A percentile compares a stretch with the other conserved stretches of the same genome.
Conservation (phyloP, 2,888 invertebrate genomes). For the Mythimna loreyi region DNA sequence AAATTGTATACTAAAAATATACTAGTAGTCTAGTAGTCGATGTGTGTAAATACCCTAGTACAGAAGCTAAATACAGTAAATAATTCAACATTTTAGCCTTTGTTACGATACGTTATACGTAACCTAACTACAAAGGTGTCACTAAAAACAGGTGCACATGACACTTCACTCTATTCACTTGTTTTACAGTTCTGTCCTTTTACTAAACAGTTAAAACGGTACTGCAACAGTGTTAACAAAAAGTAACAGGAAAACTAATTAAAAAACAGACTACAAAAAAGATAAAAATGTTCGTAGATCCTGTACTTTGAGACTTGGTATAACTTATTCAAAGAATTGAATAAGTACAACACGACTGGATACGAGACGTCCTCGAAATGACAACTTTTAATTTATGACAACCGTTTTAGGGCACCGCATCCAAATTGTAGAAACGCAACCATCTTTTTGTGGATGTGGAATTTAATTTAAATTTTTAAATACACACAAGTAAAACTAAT, state of each 20-base stretch:
- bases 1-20: too few relatives aligned
- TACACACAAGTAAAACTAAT: background rate
- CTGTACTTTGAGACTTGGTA: constrained; percentile 13
- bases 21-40: background rate
- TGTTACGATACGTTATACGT: background rate
- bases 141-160: constrained; percentile 15
- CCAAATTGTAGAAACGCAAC: constrained; percentile 21
- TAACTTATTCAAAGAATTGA: constrained; percentile 37
- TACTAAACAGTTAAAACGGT: constrained; percentile 24
- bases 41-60: background rate
- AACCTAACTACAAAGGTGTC: constrained; percentile 1
- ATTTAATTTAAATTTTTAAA: constrained; percentile 29
- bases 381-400: constrained; percentile 38
- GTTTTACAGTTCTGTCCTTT: constrained; percentile 45
- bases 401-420: constrained; percentile 20
- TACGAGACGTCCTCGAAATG: constrained; percentile 24
- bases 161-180: constrained; percentile 23
- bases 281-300: constrained; percentile 25
- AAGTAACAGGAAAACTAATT: constrained; percentile 47
- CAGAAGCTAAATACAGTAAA: background rate
- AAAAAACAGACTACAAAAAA: constrained; percentile 16
- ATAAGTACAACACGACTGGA: constrained; percentile 24
- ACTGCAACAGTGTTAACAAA: constrained; percentile 51
- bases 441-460: constrained; percentile 17
- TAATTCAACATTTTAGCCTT: background rate